Evolutionary conservation across 2,113 vertebrate genomes (phyloP).

Genomic region (Pollachius pollachius): DNA sequence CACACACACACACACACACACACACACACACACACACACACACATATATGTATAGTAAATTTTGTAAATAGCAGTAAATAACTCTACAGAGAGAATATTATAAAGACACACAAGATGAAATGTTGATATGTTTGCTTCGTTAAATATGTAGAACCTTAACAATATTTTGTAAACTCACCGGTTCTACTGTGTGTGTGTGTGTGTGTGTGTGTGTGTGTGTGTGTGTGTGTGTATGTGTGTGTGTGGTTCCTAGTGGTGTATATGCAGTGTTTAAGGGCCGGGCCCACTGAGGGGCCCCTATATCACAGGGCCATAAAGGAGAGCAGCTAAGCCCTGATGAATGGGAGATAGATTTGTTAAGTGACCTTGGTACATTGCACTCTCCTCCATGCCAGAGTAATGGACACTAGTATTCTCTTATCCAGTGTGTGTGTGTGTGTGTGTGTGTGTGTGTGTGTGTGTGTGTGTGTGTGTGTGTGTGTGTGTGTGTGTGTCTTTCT

Average conservation of each 20-base stretch:
- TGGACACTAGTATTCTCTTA: conserved; percentile 52
- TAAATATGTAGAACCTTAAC: too few relatives aligned
- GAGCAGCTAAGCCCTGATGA: conserved; percentile 59
- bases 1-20: too few relatives aligned
- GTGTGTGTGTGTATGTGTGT: too few relatives aligned
- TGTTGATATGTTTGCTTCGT: too few relatives aligned
- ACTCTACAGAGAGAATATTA: too few relatives aligned
- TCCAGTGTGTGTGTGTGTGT: conserved; percentile 28
- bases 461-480: neutral
- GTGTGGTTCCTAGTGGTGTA: conserved; percentile 13
- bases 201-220: too few relatives aligned
- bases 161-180: too few relatives aligned
- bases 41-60: too few relatives aligned
- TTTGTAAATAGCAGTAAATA: too few relatives aligned
- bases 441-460: conserved; percentile 17
- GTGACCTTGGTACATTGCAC: conserved; percentile 69
- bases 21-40: too few relatives aligned
- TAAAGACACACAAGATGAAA: too few relatives aligned
- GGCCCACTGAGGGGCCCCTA: conserved; percentile 54
- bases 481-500: neutral
- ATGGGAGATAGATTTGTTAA: conserved; percentile 68
- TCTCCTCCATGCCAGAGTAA: conserved; percentile 56
- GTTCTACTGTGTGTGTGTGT: too few relatives aligned
- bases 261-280: conserved; percentile 17
- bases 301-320: conserved; percentile 65